Percentiles rank a stretch among this genome's conserved stretches.
phyloP scores from a whole-genome alignment of 23 tunicate genomes.

The Ciona savignyi region DNA sequence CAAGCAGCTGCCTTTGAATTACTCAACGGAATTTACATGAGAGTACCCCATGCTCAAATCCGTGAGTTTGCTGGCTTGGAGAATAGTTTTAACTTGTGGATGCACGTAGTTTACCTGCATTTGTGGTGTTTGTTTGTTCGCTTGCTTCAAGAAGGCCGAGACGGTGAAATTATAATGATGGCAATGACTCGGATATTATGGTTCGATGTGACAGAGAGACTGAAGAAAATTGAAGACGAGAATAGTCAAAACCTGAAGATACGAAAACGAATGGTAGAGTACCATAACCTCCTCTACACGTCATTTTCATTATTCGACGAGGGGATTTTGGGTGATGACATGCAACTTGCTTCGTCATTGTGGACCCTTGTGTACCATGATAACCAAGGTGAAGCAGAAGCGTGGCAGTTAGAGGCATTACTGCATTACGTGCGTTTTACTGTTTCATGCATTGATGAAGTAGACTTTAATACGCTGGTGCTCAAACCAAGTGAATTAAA shows the following conservation, averaged over 20 bases:
- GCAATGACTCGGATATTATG: constrained; percentile 43
- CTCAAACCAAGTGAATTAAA: background rate
- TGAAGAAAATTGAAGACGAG: constrained; percentile 41
- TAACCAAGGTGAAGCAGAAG: constrained; percentile 14
- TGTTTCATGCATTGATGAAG: background rate
- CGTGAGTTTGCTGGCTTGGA: constrained; percentile 56
- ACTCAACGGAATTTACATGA: constrained; percentile 62
- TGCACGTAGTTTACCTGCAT: constrained; percentile 45
- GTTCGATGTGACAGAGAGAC: constrained; percentile 51
- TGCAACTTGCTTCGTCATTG: constrained; percentile 51
- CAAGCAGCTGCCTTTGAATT: constrained; percentile 36
- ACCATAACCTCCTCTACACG: constrained; percentile 11
- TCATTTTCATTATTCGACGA: constrained; percentile 47
- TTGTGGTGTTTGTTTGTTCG: constrained; percentile 49
- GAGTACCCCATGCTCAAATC: constrained; percentile 26
- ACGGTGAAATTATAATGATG: constrained; percentile 42
- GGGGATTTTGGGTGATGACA: constrained; percentile 64
- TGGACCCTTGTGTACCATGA: constrained; percentile 40
- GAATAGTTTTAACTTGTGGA: constrained; percentile 67
- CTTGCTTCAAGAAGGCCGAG: constrained; percentile 47
- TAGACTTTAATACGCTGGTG: background rate
- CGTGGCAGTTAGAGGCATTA: constrained; percentile 12
- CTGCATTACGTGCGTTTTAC: constrained; percentile 8
- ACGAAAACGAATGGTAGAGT: constrained; percentile 21
- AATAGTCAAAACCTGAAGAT: constrained; percentile 26